Evolutionary conservation across 2,888 invertebrate species (phyloP).

Genomic region (Saturnia pavonia): DNA sequence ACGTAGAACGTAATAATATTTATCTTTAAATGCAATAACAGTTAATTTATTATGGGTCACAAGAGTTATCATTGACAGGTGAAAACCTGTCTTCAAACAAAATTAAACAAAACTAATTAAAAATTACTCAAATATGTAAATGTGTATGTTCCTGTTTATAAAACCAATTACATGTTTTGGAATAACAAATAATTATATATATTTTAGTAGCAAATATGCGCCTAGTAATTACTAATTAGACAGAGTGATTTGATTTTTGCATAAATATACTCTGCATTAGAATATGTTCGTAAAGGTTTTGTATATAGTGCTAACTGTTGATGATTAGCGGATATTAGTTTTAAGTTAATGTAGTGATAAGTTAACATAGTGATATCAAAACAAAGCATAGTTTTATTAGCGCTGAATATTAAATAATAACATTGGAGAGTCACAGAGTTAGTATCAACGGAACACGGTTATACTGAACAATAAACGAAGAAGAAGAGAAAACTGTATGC

Average conservation of each 20-base stretch:
- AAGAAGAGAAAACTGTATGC: too few relatives aligned
- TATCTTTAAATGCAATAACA: too few relatives aligned
- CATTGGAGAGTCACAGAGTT: too few relatives aligned
- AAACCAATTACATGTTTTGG: neutral
- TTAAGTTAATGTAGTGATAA: neutral
- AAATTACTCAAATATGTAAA: neutral
- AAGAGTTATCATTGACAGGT: neutral
- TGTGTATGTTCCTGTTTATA: neutral
- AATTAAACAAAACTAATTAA: too few relatives aligned
- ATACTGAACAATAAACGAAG: too few relatives aligned
- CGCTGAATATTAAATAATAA: neutral
- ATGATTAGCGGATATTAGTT: neutral
- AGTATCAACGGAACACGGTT: too few relatives aligned
- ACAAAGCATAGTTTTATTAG: neutral
- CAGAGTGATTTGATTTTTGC: neutral
- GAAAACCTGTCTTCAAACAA: neutral
- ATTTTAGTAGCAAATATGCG: neutral
- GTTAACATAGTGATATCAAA: too few relatives aligned
- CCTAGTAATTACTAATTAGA: conserved; percentile 3
- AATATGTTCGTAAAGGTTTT: neutral
- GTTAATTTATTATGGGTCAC: too few relatives aligned
- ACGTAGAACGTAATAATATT: too few relatives aligned
- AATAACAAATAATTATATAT: neutral
- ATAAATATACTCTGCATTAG: neutral
- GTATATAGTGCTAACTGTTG: neutral